A percentile compares a stretch with the other conserved stretches of the same genome.
These are phyloP conservation scores for Gisinianus flammeolus DNA, from an alignment of 2,888 invertebrate species.

Conservation along the genomic window DNA sequence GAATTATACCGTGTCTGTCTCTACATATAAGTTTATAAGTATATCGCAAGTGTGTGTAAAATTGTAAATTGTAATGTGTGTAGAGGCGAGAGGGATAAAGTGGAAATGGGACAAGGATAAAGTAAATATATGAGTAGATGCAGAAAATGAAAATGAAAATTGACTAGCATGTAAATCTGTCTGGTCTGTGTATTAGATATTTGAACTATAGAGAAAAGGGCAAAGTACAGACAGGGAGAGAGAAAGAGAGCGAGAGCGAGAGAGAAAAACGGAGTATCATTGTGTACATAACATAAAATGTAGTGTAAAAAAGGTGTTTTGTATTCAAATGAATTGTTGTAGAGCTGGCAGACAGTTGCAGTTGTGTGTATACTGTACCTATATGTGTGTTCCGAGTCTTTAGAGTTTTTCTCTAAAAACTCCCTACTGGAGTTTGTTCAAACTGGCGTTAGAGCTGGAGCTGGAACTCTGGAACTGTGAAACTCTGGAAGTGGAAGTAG, in stretches of 20 bases:
- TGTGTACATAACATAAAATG: neutral
- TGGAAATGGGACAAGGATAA: neutral
- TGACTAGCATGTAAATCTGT: slow-evolving; percentile 6
- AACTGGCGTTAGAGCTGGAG: too few relatives aligned
- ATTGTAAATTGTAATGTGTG: neutral
- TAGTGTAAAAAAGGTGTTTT: slow-evolving; percentile 1
- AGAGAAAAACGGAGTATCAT: too few relatives aligned
- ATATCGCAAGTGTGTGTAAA: neutral
- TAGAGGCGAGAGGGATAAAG: too few relatives aligned
- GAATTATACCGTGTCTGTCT: too few relatives aligned
- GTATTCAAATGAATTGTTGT: slow-evolving; percentile 5
- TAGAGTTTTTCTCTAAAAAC: neutral
- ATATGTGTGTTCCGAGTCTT: too few relatives aligned
- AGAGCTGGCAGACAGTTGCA: neutral
- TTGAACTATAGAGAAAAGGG: neutral
- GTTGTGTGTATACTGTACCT: too few relatives aligned
- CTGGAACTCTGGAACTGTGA: too few relatives aligned
- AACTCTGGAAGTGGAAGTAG: too few relatives aligned
- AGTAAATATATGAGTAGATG: slow-evolving; percentile 10
- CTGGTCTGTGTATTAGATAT: neutral
- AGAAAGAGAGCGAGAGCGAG: too few relatives aligned
- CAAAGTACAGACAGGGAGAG: neutral
- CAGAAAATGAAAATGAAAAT: slow-evolving; percentile 12
- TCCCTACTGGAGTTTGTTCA: too few relatives aligned
- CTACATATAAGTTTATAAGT: too few relatives aligned